These are phyloP conservation scores for Dicrostonyx torquatus DNA, from an alignment of 2,797 vertebrate species.

Conservation along the genomic window DNA sequence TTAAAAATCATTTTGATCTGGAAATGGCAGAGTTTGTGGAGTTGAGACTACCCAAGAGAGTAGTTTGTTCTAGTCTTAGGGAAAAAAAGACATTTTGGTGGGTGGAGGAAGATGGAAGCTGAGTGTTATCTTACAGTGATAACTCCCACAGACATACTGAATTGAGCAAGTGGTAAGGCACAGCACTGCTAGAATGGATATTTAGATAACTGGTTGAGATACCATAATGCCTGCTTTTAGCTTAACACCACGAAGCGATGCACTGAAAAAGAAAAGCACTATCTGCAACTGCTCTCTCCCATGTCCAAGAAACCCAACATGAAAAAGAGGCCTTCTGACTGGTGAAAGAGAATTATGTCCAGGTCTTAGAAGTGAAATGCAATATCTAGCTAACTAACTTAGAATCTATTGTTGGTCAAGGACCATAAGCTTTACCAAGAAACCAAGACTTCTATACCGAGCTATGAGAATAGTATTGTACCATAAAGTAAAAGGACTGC, in stretches of 20 bases:
- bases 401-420: not conserved
- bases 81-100: not conserved
- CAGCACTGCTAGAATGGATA: not conserved
- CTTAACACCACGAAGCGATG: not conserved
- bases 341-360: not conserved
- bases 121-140: not conserved
- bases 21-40: not conserved
- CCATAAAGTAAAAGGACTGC: not conserved
- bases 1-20: not conserved
- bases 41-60: not conserved
- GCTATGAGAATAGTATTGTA: not conserved
- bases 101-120: not conserved
- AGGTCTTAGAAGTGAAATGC: not conserved
- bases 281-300: not conserved
- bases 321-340: not conserved
- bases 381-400: not conserved
- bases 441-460: not conserved
- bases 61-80: not conserved
- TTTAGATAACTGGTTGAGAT: not conserved
- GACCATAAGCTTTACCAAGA: not conserved
- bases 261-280: not conserved
- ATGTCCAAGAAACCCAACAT: not conserved
- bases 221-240: not conserved
- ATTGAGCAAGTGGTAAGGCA: not conserved
- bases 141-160: not conserved